Conservation (phyloP, 2,888 invertebrate species). For the Drosophila helvetica region DNA sequence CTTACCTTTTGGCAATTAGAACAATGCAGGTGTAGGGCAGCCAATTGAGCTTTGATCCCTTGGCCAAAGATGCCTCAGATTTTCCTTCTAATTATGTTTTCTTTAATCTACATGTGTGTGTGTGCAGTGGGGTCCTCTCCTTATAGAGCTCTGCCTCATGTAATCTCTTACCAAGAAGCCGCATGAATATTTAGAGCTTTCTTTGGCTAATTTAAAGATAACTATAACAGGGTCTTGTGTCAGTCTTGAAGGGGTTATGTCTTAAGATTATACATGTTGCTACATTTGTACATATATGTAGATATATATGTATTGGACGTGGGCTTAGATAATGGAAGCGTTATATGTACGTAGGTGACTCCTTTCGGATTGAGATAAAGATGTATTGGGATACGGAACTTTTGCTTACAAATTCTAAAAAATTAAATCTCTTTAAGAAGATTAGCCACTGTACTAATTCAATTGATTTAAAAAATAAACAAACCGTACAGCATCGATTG, state of each 20-base stretch:
- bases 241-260: not conserved
- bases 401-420: too few relatives aligned
- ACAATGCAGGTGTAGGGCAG: constrained; percentile 60
- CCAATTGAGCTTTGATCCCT: constrained; percentile 69
- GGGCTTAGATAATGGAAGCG: too few relatives aligned
- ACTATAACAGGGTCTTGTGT: constrained; percentile 1
- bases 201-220: constrained; percentile 27
- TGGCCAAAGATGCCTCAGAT: constrained; percentile 29
- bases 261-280: constrained; percentile 7
- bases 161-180: constrained; percentile 21
- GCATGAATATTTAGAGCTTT: constrained; percentile 9
- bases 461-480: too few relatives aligned
- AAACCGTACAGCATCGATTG: too few relatives aligned
- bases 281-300: too few relatives aligned
- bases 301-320: too few relatives aligned
- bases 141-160: not conserved
- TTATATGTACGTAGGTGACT: too few relatives aligned
- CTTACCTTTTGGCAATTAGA: constrained; percentile 70
- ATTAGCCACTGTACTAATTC: too few relatives aligned
- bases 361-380: too few relatives aligned
- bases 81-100: constrained; percentile 38
- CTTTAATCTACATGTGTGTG: constrained; percentile 18
- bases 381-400: too few relatives aligned
- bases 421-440: too few relatives aligned
- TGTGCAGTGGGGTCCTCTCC: not conserved